A percentile compares a stretch with the other conserved stretches of the same genome.
Conservation (phyloP, 2,888 invertebrate genomes). For the Alloscopus bannaensis region DNA sequence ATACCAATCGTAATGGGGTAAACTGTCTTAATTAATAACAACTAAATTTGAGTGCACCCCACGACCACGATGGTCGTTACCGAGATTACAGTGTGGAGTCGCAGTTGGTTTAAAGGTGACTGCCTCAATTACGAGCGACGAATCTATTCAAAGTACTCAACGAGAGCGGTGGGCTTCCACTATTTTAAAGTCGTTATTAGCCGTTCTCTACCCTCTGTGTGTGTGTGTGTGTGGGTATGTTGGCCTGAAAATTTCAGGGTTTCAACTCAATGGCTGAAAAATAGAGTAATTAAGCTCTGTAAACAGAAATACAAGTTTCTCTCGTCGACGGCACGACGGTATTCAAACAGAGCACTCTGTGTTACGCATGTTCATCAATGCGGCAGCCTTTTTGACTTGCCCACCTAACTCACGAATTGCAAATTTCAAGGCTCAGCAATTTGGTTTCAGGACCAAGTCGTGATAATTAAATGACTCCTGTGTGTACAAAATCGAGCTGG, state of each 20-base stretch:
- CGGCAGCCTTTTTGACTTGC: slow-evolving; percentile 40
- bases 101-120: too few relatives aligned
- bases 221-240: background rate
- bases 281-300: slow-evolving; percentile 55
- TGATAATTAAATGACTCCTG: slow-evolving; percentile 60
- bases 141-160: background rate
- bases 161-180: background rate
- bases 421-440: slow-evolving; percentile 58
- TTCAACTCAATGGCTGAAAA: slow-evolving; percentile 44
- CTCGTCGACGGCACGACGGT: slow-evolving; percentile 14
- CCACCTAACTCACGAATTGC: slow-evolving; percentile 56
- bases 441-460: slow-evolving; percentile 55
- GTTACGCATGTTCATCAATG: slow-evolving; percentile 1
- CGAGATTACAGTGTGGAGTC: too few relatives aligned
- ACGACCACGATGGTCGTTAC: slow-evolving; percentile 14
- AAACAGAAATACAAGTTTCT: slow-evolving; percentile 31
- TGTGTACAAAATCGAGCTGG: slow-evolving; percentile 37
- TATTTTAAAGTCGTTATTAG: background rate
- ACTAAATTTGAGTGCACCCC: slow-evolving; percentile 21
- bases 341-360: slow-evolving; percentile 21
- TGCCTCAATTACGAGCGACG: too few relatives aligned
- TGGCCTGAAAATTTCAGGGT: slow-evolving; percentile 56
- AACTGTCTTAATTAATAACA: slow-evolving; percentile 46
- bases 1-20: slow-evolving; percentile 31
- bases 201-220: too few relatives aligned